These are phyloP conservation scores for Heterodera schachtii DNA, from an alignment of 1,140 invertebrate genomes.

Conservation along the genomic window DNA sequence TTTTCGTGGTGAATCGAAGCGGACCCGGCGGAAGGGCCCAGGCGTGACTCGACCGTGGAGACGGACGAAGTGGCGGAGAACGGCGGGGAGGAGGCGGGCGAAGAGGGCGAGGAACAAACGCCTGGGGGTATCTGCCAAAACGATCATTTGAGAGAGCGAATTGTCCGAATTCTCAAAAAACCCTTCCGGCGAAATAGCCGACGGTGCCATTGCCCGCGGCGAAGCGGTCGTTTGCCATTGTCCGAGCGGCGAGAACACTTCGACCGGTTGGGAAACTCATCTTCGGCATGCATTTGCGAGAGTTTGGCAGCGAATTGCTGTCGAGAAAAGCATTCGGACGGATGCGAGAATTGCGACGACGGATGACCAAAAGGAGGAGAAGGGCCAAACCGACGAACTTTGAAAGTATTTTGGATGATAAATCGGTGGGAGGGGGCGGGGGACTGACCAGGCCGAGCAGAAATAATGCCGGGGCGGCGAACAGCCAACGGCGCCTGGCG, in stretches of 20 bases:
- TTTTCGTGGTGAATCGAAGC: neutral
- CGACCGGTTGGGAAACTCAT: neutral
- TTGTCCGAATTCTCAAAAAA: no score
- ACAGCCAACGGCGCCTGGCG: no score
- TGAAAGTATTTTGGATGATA: no score
- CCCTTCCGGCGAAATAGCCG: neutral
- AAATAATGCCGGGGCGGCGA: no score
- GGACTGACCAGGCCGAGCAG: no score
- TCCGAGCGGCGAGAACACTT: neutral
- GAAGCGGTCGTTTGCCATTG: neutral
- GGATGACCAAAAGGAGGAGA: neutral
- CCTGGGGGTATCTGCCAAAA: neutral
- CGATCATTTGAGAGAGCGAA: no score
- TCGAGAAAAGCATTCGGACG: neutral
- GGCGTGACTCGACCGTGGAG: neutral
- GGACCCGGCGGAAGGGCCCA: neutral
- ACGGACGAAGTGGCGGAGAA: no score
- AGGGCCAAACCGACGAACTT: no score
- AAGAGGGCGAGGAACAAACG: no score
- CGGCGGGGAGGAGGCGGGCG: neutral
- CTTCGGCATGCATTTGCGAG: neutral
- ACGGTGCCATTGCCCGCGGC: neutral
- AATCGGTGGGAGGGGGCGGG: no score
- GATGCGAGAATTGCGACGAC: neutral
- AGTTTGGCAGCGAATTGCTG: neutral